These are phyloP conservation scores for Marasmarcha lunaedactyla DNA, from an alignment of 2,888 invertebrate genomes.

Conservation along the genomic window DNA sequence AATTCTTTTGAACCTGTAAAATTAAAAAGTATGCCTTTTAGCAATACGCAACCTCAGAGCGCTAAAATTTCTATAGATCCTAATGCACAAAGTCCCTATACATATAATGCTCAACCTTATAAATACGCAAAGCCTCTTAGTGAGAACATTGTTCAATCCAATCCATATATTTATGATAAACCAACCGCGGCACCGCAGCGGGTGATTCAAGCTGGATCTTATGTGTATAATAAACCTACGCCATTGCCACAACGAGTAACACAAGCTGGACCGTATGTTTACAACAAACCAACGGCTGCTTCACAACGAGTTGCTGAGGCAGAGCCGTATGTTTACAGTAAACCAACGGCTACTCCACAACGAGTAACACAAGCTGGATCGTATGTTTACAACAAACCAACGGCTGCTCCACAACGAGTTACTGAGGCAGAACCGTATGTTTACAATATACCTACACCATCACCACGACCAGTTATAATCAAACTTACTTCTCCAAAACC, in stretches of 20 bases:
- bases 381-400: constrained; percentile 29
- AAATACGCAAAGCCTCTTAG: constrained; percentile 10
- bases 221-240: constrained; percentile 29
- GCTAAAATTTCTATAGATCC: no score
- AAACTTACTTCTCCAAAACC: constrained; percentile 24
- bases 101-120: no score
- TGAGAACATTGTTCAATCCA: constrained; percentile 8
- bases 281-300: constrained; percentile 19
- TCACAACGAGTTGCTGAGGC: constrained; percentile 11
- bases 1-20: constrained; percentile 28
- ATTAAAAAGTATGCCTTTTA: no score
- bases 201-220: constrained; percentile 14
- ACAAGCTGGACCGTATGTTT: constrained; percentile 26
- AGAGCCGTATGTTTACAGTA: constrained; percentile 20
- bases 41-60: neutral
- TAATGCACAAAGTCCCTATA: no score
- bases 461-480: no score
- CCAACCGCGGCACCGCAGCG: constrained; percentile 17
- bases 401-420: constrained; percentile 25
- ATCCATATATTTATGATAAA: constrained; percentile 20
- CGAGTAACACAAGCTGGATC: constrained; percentile 14
- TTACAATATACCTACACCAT: constrained; percentile 20
- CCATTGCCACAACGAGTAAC: constrained; percentile 23
- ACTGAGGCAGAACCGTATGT: constrained; percentile 21
- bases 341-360: constrained; percentile 17